These are phyloP conservation scores for Cheilosia vulpina DNA, from an alignment of 2,888 invertebrate species.

Conservation along the genomic window DNA sequence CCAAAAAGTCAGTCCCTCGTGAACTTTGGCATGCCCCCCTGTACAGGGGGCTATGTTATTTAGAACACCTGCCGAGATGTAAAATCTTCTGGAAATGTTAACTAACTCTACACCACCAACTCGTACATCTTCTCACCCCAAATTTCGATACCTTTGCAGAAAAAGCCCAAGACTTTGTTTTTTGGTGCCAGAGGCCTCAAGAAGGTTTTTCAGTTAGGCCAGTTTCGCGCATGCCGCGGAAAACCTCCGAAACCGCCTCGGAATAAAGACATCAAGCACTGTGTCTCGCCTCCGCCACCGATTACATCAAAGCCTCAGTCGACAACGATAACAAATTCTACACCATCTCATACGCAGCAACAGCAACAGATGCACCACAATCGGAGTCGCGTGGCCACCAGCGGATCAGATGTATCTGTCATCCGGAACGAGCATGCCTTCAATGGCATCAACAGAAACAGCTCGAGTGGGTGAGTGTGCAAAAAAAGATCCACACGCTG, in stretches of 20 bases:
- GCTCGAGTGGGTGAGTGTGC: slow-evolving; percentile 85
- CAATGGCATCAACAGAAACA: slow-evolving; percentile 86
- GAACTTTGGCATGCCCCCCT: too few species aligned
- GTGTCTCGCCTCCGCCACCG: slow-evolving; percentile 83
- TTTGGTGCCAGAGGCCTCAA: slow-evolving; percentile 86
- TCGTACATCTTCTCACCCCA: too few species aligned
- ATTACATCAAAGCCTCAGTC: slow-evolving; percentile 74
- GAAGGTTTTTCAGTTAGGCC: slow-evolving; percentile 86
- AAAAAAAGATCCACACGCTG: slow-evolving; percentile 16
- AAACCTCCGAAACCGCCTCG: slow-evolving; percentile 79
- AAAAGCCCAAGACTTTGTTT: slow-evolving; percentile 86
- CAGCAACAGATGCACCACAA: slow-evolving; percentile 81
- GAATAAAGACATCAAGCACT: slow-evolving; percentile 81
- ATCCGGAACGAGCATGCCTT: slow-evolving; percentile 85
- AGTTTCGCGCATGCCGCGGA: slow-evolving; percentile 83
- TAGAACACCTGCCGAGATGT: too few species aligned
- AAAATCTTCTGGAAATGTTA: too few species aligned
- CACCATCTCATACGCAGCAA: slow-evolving; percentile 76
- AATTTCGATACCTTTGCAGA: slow-evolving; percentile 80
- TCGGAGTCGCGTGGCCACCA: slow-evolving; percentile 86
- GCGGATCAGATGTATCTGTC: slow-evolving; percentile 87
- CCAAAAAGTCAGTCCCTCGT: too few species aligned
- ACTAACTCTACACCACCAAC: too few species aligned
- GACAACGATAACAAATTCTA: slow-evolving; percentile 78
- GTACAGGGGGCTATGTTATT: too few species aligned